Conservation (phyloP, 2,888 invertebrate species). For the Pogonocherus hispidulus region DNA sequence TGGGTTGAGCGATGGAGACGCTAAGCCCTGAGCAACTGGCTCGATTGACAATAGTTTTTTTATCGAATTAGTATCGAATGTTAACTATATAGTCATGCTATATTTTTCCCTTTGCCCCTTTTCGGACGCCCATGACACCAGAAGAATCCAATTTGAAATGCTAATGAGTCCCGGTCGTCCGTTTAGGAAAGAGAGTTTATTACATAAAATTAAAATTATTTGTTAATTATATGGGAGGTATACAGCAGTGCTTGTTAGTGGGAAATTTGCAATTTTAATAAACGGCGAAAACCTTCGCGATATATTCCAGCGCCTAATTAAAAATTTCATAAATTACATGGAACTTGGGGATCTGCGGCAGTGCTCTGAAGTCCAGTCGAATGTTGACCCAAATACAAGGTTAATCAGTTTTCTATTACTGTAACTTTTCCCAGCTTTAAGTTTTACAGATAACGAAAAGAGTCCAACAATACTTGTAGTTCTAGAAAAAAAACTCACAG, state of each 20-base stretch:
- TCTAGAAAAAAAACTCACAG: too few relatives aligned
- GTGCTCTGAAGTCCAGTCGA: neutral
- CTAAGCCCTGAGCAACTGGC: too few relatives aligned
- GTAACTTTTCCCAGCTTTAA: too few relatives aligned
- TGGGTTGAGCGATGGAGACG: too few relatives aligned
- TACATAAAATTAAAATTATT: slow-evolving; percentile 42
- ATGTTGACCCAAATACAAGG: too few relatives aligned
- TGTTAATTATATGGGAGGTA: slow-evolving; percentile 38
- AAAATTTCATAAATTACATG: slow-evolving; percentile 26
- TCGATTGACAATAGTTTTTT: too few relatives aligned
- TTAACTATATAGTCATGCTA: too few relatives aligned
- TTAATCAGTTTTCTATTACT: too few relatives aligned
- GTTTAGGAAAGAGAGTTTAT: slow-evolving; percentile 36
- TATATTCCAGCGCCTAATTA: slow-evolving; percentile 24
- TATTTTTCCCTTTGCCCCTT: too few relatives aligned
- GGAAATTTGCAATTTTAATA: slow-evolving; percentile 44
- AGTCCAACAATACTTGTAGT: too few relatives aligned
- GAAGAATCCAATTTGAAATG: slow-evolving; percentile 33
- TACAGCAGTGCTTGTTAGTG: slow-evolving; percentile 35
- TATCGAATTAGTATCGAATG: too few relatives aligned
- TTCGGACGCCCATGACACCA: neutral
- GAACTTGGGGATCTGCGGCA: neutral
- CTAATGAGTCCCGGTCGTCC: slow-evolving; percentile 16
- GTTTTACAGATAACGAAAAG: too few relatives aligned
- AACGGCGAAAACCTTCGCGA: slow-evolving; percentile 24